phyloP scores from a whole-genome alignment of 2,888 invertebrate genomes.

The Apomyelois bistriatella region DNA sequence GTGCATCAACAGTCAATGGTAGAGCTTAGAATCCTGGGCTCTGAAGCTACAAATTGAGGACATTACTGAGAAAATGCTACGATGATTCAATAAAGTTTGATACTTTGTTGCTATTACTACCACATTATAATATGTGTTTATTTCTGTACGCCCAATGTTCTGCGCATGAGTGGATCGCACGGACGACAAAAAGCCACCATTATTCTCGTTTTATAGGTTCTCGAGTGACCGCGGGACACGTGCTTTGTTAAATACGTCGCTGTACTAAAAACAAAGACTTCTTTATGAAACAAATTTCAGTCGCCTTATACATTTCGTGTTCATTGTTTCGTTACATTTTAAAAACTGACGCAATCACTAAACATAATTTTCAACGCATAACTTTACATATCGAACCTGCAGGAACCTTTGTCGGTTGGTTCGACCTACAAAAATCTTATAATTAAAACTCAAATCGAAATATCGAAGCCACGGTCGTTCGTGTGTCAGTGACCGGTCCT shows the following conservation, averaged over 20 bases:
- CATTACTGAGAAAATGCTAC: no score
- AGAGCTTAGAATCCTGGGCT: no score
- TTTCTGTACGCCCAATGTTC: background rate
- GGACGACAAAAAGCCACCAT: slow-evolving; percentile 48
- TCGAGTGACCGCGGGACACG: slow-evolving; percentile 41
- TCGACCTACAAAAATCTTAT: slow-evolving; percentile 37
- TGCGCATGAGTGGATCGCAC: slow-evolving; percentile 28
- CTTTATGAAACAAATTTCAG: slow-evolving; percentile 22
- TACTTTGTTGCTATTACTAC: background rate
- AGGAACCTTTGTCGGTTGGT: slow-evolving; percentile 27
- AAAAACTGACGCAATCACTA: slow-evolving; percentile 17
- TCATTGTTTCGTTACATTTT: slow-evolving; percentile 8
- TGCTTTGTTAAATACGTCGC: slow-evolving; percentile 32
- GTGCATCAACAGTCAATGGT: no score
- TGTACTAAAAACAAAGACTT: slow-evolving; percentile 33
- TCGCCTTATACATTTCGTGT: background rate
- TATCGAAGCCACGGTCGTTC: slow-evolving; percentile 38
- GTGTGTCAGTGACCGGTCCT: slow-evolving; percentile 68
- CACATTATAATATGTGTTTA: background rate
- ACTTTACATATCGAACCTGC: slow-evolving; percentile 24
- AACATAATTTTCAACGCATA: slow-evolving; percentile 26
- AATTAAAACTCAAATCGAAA: slow-evolving; percentile 67
- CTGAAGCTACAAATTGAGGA: no score
- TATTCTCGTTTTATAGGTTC: slow-evolving; percentile 52
- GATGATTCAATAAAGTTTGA: no score